These are phyloP conservation scores for Helicoverpa zea DNA, from an alignment of 1,140 invertebrate species.

Conservation along the genomic window DNA sequence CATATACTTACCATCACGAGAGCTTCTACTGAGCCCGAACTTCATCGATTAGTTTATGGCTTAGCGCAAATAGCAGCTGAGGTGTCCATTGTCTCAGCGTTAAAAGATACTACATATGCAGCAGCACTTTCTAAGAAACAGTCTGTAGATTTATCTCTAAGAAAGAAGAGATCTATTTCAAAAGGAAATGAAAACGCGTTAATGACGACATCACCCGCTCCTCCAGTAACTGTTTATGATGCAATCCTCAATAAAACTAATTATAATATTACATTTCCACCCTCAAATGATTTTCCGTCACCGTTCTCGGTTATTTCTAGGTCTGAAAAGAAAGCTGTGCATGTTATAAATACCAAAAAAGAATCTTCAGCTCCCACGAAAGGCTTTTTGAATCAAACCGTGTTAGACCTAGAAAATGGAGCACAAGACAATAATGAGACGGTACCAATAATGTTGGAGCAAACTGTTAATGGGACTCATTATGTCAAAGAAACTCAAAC, in stretches of 20 bases:
- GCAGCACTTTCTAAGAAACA: conserved; percentile 79
- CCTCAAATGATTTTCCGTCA: conserved; percentile 34
- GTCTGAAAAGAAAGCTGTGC: conserved; percentile 63
- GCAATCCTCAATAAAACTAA: conserved; percentile 71
- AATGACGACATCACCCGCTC: conserved; percentile 49
- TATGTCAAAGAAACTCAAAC: conserved; percentile 64
- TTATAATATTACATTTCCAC: conserved; percentile 14
- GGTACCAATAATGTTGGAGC: conserved; percentile 70
- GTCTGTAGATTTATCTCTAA: conserved; percentile 77
- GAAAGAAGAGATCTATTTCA: conserved; percentile 73
- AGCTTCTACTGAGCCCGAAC: conserved; percentile 78
- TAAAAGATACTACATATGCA: conserved; percentile 81
- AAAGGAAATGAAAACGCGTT: conserved; percentile 41
- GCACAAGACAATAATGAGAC: conserved; percentile 63
- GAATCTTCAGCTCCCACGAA: conserved; percentile 49
- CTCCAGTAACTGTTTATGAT: conserved; percentile 57
- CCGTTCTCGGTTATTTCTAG: conserved; percentile 71
- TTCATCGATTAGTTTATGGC: conserved; percentile 80
- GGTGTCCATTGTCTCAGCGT: conserved; percentile 79
- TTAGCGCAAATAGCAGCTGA: conserved; percentile 81
- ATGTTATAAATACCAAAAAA: conserved; percentile 63
- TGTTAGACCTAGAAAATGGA: conserved; percentile 70
- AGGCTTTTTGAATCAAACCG: conserved; percentile 81
- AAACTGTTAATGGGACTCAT: conserved; percentile 70
- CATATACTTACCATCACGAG: conserved; percentile 78